phyloP scores from a whole-genome alignment of 1,140 invertebrate genomes.

The Leptoteleia sp. region DNA sequence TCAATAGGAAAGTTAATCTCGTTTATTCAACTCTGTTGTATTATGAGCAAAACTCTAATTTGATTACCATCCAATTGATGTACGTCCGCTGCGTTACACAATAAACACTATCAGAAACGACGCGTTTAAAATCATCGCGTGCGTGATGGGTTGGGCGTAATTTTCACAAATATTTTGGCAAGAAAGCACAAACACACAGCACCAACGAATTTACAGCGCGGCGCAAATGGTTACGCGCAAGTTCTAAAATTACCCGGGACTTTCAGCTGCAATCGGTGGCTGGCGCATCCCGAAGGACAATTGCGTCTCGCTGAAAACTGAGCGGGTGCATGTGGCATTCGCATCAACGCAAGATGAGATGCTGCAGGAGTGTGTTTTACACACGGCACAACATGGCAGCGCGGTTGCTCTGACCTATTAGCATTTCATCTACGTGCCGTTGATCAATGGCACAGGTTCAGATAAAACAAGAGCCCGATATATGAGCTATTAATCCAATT shows the following conservation, averaged over 20 bases:
- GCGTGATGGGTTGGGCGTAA: slow-evolving; percentile 6
- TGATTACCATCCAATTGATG: too few relatives aligned
- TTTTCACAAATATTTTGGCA: slow-evolving; percentile 29
- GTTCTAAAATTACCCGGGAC: slow-evolving; percentile 44
- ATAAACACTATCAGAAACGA: not conserved
- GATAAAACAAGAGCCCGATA: slow-evolving; percentile 58
- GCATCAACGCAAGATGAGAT: slow-evolving; percentile 24
- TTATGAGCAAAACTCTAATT: too few relatives aligned
- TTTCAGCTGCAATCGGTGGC: slow-evolving; percentile 23
- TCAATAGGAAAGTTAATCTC: too few relatives aligned
- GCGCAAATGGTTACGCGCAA: slow-evolving; percentile 1
- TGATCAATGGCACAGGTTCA: slow-evolving; percentile 57
- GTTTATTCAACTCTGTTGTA: too few relatives aligned
- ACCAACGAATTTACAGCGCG: slow-evolving; percentile 18
- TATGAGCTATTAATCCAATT: slow-evolving; percentile 60
- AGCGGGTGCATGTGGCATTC: slow-evolving; percentile 43
- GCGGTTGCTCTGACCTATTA: slow-evolving; percentile 59
- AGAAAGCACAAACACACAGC: slow-evolving; percentile 24
- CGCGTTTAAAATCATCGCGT: not conserved
- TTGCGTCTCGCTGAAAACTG: slow-evolving; percentile 36
- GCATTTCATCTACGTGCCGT: slow-evolving; percentile 55
- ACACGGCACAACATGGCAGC: slow-evolving; percentile 41
- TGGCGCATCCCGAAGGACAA: slow-evolving; percentile 39
- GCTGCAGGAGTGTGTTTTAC: slow-evolving; percentile 50
- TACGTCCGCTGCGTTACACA: too few relatives aligned